Evolutionary conservation across 2,888 invertebrate genomes (phyloP).

Genomic region (Lacanobia oleracea): DNA sequence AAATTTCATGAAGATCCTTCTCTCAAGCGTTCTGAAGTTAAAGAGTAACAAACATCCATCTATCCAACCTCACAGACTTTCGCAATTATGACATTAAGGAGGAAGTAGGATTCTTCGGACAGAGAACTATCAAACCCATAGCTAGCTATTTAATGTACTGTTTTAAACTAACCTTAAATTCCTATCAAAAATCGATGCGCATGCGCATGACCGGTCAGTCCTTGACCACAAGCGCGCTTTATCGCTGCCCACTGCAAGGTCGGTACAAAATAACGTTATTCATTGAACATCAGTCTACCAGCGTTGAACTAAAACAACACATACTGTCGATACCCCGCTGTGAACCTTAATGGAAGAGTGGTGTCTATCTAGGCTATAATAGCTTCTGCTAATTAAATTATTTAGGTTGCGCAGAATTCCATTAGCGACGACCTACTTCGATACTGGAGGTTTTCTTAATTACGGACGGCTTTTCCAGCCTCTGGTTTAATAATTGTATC

Average conservation of each 20-base stretch:
- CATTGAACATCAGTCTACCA: slow-evolving; percentile 24
- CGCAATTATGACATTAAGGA: no score
- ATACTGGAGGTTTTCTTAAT: not conserved
- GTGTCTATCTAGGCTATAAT: slow-evolving; percentile 4
- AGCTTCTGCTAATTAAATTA: slow-evolving; percentile 28
- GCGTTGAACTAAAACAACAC: not conserved
- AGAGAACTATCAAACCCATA: no score
- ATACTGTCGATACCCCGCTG: slow-evolving; percentile 15
- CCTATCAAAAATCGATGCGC: slow-evolving; percentile 22
- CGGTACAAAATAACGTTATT: slow-evolving; percentile 12
- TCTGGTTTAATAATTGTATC: not conserved
- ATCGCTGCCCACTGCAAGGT: slow-evolving; percentile 46
- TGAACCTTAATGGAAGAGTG: slow-evolving; percentile 26
- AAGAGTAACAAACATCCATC: no score
- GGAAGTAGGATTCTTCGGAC: not conserved
- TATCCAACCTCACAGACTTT: no score
- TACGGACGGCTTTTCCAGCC: slow-evolving; percentile 3
- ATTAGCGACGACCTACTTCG: slow-evolving; percentile 38
- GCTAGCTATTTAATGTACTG: not conserved
- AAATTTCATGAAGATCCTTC: no score
- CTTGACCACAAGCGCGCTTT: slow-evolving; percentile 29
- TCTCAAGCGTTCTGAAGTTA: no score
- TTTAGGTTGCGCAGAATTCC: slow-evolving; percentile 17
- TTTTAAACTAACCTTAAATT: slow-evolving; percentile 5
- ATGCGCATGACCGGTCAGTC: slow-evolving; percentile 33